Percentiles rank a stretch among this genome's conserved stretches.
phyloP scores from a whole-genome alignment of 92 coral and sea anemone genomes.

The Heliopora coerulea region DNA sequence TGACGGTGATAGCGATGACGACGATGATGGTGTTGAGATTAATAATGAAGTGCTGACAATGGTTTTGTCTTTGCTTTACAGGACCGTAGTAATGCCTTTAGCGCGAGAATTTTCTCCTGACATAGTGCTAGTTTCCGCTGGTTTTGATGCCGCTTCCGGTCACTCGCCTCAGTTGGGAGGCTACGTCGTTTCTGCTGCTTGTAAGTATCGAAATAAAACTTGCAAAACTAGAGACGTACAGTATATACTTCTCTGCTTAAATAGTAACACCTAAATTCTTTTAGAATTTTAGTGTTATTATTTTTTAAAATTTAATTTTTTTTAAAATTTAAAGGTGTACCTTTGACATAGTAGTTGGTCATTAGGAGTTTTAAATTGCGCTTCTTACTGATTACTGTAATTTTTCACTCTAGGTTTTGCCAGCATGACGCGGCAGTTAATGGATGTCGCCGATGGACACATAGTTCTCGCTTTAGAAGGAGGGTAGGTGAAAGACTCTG shows the following conservation, averaged over 20 bases:
- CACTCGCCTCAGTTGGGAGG: constrained; percentile 98
- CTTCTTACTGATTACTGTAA: too few species aligned
- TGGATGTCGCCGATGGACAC: constrained; percentile 92
- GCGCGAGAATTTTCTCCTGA: constrained; percentile 96
- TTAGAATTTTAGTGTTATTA: too few species aligned
- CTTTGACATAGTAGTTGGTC: too few species aligned
- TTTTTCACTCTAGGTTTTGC: constrained; percentile 98
- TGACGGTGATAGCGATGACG: not conserved
- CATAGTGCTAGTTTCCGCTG: constrained; percentile 88
- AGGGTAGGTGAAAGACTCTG: constrained; percentile 64
- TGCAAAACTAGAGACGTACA: not conserved
- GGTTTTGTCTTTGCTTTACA: constrained; percentile 4
- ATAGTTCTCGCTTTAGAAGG: constrained; percentile 95
- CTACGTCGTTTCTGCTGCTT: constrained; percentile 92
- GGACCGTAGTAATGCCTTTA: constrained; percentile 88
- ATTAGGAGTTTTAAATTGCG: too few species aligned
- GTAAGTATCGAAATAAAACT: constrained; percentile 56
- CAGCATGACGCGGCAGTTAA: constrained; percentile 87
- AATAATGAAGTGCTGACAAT: not conserved
- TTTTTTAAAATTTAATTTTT: too few species aligned
- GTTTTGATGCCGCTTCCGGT: constrained; percentile 96
- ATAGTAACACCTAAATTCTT: too few species aligned
- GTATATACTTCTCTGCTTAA: not conserved
- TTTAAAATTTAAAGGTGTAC: not conserved
- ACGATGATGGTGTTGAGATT: not conserved